These are phyloP conservation scores for Podarcis raffonei DNA, from an alignment of 2,113 vertebrate species.

Conservation along the genomic window DNA sequence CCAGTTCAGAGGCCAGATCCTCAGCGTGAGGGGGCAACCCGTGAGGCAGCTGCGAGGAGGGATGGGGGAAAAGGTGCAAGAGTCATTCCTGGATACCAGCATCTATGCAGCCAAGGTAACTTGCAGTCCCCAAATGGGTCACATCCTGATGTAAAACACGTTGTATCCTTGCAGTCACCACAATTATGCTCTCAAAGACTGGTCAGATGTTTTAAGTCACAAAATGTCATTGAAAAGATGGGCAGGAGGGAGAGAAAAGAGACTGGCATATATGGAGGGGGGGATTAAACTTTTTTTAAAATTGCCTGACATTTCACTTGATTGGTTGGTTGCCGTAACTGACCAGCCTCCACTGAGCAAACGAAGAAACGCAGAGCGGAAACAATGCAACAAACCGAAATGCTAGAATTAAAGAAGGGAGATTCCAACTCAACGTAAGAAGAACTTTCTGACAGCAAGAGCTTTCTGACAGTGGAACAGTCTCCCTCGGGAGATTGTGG, in stretches of 20 bases:
- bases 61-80: not conserved
- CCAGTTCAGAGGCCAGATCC: conserved; percentile 82
- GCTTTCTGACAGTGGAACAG: not conserved
- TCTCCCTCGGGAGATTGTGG: not conserved
- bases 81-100: not conserved
- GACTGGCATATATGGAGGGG: no score
- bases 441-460: no score
- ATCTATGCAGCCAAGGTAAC: not conserved
- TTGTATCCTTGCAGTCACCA: not conserved
- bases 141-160: not conserved
- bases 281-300: no score
- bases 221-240: not conserved
- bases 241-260: not conserved
- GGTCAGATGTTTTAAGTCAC: not conserved
- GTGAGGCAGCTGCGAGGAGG: conserved; percentile 80
- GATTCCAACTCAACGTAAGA: no score
- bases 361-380: no score
- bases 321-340: no score
- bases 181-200: not conserved
- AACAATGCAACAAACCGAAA: no score
- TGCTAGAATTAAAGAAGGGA: no score
- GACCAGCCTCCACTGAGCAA: no score
- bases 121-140: not conserved
- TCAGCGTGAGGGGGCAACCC: conserved; percentile 86
- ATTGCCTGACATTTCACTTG: no score